Base-by-base conservation (phyloP, 2,113 vertebrate genomes). In the Phoenicopterus ruber region DNA sequence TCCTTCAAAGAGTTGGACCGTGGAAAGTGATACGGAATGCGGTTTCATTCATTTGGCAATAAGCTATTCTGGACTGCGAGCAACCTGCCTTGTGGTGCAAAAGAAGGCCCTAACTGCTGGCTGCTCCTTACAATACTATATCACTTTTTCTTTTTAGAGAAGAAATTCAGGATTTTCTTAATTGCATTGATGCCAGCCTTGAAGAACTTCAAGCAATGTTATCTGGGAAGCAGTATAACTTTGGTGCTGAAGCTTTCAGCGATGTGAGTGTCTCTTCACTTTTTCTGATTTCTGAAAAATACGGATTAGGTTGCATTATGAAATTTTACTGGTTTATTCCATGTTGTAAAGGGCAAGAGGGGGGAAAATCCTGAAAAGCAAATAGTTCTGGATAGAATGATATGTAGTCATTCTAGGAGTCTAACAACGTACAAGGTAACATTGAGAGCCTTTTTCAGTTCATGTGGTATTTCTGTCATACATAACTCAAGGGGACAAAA, bases 91-190 rank as follows among this genome's bases (percentile, higher is more conserved):
- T 65, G 17, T 54, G 21, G 32, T 57, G 50, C 47, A 47, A 31
- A 49, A 69, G 70, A 20, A 12, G 17, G 49, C 29, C 36, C 28
- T 34, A 16, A 17, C 18, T 92, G 72, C 47, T 11, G 9, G 3
- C 49, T 29, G 3, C 69, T 81, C 66, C 58, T 92, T 52, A 80
- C 40, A 54, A 29, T 42, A 21, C 22, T n/a, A 0, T 26, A 13
- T 95, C 3, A 42, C 92, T 93, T 62, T 95, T 57, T 91, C 47
- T 78, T 96, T 91, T 44, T 72, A 98, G 97, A 49, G 95, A 97
- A 71, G 96, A 98, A 82, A 97, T 95, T 20, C 91, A 97, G 62
- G 97, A 97, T 83, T 98, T 98, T 85, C 93, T 98, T 58, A 96
- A 97, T 34, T 96, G 88, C 74, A 97, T 97, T 3, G 96, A 98